Conservation (phyloP, 2,113 vertebrate species). For the Alethe diademata region DNA sequence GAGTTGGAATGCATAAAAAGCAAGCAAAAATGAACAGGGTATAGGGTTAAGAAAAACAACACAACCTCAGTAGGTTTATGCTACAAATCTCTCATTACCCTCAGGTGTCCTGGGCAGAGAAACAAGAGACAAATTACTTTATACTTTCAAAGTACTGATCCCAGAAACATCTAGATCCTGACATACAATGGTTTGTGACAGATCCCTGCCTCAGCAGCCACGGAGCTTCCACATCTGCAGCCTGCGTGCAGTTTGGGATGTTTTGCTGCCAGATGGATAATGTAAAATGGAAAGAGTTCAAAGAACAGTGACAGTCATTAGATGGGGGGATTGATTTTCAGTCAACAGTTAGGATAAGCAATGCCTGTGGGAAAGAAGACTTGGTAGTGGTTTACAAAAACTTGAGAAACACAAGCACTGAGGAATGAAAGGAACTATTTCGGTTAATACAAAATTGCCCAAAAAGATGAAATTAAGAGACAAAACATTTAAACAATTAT, state of each 20-base stretch:
- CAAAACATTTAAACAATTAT: constrained; percentile 50
- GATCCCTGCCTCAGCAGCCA: neutral
- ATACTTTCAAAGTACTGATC: neutral
- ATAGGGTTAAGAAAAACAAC: neutral
- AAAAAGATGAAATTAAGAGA: constrained; percentile 51
- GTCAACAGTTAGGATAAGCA: constrained; percentile 50
- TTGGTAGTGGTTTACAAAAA: constrained; percentile 36
- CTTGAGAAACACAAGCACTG: constrained; percentile 9
- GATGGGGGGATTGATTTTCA: constrained; percentile 43
- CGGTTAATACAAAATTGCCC: neutral
- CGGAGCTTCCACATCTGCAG: neutral
- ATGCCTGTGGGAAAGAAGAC: constrained; percentile 54
- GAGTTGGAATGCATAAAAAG: neutral
- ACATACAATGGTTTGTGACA: neutral
- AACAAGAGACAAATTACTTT: neutral
- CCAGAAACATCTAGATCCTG: neutral
- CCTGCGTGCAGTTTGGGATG: neutral
- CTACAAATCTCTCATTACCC: neutral
- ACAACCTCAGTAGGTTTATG: neutral
- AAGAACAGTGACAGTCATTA: constrained; percentile 48
- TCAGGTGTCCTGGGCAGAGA: neutral
- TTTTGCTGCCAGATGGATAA: constrained; percentile 51
- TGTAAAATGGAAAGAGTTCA: constrained; percentile 56
- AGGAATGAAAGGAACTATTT: constrained; percentile 29
- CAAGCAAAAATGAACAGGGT: neutral